Percentiles rank a stretch among this genome's conserved stretches.
phyloP scores from a whole-genome alignment of 35 echinoderm and acorn worm species.

The Ptychodera flava region DNA sequence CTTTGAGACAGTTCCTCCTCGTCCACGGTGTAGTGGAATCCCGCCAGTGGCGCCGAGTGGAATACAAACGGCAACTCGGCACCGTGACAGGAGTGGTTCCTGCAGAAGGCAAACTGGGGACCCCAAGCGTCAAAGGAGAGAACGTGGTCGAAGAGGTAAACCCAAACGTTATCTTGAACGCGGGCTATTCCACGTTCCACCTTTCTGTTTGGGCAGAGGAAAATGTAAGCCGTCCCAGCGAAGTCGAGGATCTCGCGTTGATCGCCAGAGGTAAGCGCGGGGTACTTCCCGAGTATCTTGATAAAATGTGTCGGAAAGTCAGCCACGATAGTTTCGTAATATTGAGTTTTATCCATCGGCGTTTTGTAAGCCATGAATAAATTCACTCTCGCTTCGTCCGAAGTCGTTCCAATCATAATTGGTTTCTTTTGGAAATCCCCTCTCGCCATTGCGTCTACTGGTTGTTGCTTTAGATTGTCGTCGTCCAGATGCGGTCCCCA shows the following conservation, averaged over 20 bases:
- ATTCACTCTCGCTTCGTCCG: constrained; percentile 27
- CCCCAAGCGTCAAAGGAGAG: constrained; percentile 42
- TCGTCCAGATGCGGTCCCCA: constrained; percentile 44
- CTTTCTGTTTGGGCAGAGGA: constrained; percentile 24
- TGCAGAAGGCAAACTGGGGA: constrained; percentile 6
- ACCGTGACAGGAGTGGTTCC: constrained; percentile 33
- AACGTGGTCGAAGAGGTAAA: constrained; percentile 32
- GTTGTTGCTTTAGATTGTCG: constrained; percentile 16
- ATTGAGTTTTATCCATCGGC: not conserved
- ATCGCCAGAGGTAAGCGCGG: constrained; percentile 5
- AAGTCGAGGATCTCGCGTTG: constrained; percentile 24
- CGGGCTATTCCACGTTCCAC: not conserved
- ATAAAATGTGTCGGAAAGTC: not conserved
- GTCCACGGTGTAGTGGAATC: constrained; percentile 13
- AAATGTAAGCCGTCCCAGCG: constrained; percentile 29
- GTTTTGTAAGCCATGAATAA: not conserved
- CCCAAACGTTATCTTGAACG: not conserved
- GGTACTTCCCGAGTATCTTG: not conserved
- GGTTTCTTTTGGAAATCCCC: constrained; percentile 42
- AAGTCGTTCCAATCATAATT: constrained; percentile 27
- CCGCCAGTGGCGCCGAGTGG: constrained; percentile 20
- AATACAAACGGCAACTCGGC: constrained; percentile 45
- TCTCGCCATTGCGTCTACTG: constrained; percentile 24
- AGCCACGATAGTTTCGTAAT: not conserved
- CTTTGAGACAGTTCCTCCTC: constrained; percentile 25